phyloP scores from a whole-genome alignment of 1,140 invertebrate genomes.

The Odontomachus brunneus region DNA sequence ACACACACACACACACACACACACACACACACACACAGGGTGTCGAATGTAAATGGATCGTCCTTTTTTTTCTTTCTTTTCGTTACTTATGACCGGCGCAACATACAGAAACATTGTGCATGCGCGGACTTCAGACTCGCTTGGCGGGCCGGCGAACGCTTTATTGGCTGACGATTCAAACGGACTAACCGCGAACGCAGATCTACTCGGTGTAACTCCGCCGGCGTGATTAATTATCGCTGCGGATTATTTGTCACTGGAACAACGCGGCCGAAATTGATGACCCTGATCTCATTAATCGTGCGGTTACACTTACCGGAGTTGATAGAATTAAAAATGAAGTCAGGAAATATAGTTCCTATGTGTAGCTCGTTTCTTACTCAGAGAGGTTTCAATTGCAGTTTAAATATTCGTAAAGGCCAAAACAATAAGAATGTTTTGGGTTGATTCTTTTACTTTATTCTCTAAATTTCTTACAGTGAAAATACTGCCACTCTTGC shows the following conservation, averaged over 20 bases:
- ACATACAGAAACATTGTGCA: slow-evolving; percentile 4
- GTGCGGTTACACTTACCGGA: background rate
- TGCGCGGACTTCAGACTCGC: background rate
- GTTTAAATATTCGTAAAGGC: too few relatives aligned
- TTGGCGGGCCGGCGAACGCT: background rate
- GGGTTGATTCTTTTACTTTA: too few relatives aligned
- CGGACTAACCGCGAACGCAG: background rate
- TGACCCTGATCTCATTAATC: background rate
- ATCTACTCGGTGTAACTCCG: background rate
- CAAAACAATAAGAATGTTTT: too few relatives aligned
- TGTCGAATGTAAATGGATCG: slow-evolving; percentile 32
- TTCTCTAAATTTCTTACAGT: too few relatives aligned
- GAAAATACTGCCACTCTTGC: too few relatives aligned
- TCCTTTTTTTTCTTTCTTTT: slow-evolving; percentile 10
- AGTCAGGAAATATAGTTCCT: background rate
- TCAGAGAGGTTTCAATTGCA: too few relatives aligned
- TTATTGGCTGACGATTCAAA: slow-evolving; percentile 2
- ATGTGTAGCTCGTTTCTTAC: too few relatives aligned
- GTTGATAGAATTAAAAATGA: background rate
- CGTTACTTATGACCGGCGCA: background rate
- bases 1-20: too few relatives aligned
- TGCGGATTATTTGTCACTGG: background rate
- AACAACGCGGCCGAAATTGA: background rate
- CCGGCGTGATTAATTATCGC: slow-evolving; percentile 11
- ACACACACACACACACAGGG: too few relatives aligned